phyloP scores from a whole-genome alignment of 2,113 vertebrate genomes.

The Sapajus apella region DNA sequence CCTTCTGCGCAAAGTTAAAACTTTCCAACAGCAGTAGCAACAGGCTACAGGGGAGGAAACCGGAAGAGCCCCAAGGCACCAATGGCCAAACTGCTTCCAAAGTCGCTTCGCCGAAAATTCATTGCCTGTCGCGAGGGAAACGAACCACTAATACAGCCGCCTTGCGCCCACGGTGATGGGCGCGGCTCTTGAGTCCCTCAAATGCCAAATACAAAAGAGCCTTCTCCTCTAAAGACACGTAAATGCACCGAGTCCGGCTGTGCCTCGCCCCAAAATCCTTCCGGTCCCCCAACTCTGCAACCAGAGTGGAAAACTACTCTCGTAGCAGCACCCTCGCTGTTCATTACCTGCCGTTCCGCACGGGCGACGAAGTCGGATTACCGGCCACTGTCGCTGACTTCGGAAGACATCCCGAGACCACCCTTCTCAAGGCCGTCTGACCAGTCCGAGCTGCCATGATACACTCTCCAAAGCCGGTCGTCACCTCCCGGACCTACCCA shows the following conservation, averaged over 20 bases:
- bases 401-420: constrained; percentile 17
- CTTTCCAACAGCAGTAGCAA: not conserved
- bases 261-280: not conserved
- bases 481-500: not conserved
- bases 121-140: not conserved
- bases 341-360: constrained; percentile 61
- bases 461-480: not conserved
- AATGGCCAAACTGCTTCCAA: not conserved
- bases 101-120: not conserved
- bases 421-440: constrained; percentile 6
- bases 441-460: constrained; percentile 66
- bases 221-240: too few relatives aligned
- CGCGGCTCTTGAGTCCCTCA: not conserved
- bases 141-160: not conserved
- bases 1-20: not conserved
- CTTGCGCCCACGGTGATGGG: not conserved
- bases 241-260: not conserved
- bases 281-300: too few relatives aligned
- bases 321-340: not conserved
- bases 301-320: not conserved
- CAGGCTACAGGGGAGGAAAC: not conserved
- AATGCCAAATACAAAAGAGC: not conserved
- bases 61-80: not conserved
- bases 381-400: not conserved
- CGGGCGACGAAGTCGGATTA: not conserved